A percentile compares a stretch with the other conserved stretches of the same genome.
phyloP scores from a whole-genome alignment of 2,797 vertebrate genomes.

The Cynodonichthys magdalenae region DNA sequence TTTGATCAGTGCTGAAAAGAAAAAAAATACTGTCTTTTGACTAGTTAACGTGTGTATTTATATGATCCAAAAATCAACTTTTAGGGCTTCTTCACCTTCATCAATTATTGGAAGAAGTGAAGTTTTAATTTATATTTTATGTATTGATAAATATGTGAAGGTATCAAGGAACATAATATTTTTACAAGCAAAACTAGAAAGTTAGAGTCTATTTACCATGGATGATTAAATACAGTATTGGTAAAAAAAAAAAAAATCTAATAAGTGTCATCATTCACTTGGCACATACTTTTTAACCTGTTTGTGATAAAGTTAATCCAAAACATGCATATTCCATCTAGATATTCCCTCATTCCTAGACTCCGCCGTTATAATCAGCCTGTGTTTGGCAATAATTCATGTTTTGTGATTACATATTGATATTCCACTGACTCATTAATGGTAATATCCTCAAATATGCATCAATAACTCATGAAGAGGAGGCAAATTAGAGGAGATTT shows the following conservation, averaged over 20 bases:
- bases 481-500: constrained; percentile 62
- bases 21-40: too few species aligned
- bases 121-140: too few species aligned
- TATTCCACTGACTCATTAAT: constrained; percentile 62
- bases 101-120: too few species aligned
- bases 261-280: not conserved
- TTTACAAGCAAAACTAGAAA: not conserved
- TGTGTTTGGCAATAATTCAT: constrained; percentile 48
- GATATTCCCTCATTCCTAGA: constrained; percentile 1
- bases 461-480: constrained; percentile 59
- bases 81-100: not conserved
- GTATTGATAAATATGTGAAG: not conserved
- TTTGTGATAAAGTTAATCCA: not conserved
- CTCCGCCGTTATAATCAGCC: constrained; percentile 29
- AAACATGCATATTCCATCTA: not conserved
- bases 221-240: not conserved
- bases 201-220: not conserved
- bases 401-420: constrained; percentile 58
- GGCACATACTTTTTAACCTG: not conserved
- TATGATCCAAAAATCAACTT: not conserved
- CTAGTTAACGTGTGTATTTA: too few species aligned
- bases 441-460: constrained; percentile 46
- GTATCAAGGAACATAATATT: not conserved
- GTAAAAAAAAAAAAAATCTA: too few species aligned
- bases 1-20: not conserved